Conservation (phyloP, 2,888 invertebrate genomes). For the Diadromus collaris region DNA sequence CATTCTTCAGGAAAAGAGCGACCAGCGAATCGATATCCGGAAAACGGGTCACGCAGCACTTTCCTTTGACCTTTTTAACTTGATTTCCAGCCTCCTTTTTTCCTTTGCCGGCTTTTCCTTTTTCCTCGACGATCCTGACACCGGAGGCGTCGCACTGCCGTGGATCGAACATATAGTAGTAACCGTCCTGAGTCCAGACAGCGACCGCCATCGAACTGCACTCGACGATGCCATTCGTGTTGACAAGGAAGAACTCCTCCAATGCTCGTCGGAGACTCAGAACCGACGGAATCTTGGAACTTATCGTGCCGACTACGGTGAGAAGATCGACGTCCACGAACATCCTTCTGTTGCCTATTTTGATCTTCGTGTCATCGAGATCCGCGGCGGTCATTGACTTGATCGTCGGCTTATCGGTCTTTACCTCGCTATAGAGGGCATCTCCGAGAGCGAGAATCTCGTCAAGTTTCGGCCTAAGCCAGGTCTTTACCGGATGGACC, state of each 20-base stretch:
- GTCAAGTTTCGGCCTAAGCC: conserved; percentile 73
- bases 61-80: conserved; percentile 68
- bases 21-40: conserved; percentile 65
- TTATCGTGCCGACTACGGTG: conserved; percentile 73
- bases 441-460: conserved; percentile 73
- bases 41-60: conserved; percentile 73
- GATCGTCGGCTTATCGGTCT: conserved; percentile 66
- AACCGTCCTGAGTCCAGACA: conserved; percentile 83
- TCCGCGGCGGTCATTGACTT: conserved; percentile 72
- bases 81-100: conserved; percentile 48
- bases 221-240: conserved; percentile 73
- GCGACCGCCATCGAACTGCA: conserved; percentile 78
- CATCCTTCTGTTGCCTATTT: conserved; percentile 66
- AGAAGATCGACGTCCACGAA: conserved; percentile 73
- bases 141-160: conserved; percentile 77
- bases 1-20: conserved; percentile 67
- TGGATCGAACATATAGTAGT: conserved; percentile 84
- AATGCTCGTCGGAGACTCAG: conserved; percentile 71
- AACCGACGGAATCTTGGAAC: conserved; percentile 69
- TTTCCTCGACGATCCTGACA: conserved; percentile 71
- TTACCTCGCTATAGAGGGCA: conserved; percentile 64
- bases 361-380: conserved; percentile 66
- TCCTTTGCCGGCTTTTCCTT: conserved; percentile 59
- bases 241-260: conserved; percentile 73
- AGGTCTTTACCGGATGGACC: conserved; percentile 71